phyloP scores from a whole-genome alignment of 2,113 vertebrate species.

The Carlito syrichta region DNA sequence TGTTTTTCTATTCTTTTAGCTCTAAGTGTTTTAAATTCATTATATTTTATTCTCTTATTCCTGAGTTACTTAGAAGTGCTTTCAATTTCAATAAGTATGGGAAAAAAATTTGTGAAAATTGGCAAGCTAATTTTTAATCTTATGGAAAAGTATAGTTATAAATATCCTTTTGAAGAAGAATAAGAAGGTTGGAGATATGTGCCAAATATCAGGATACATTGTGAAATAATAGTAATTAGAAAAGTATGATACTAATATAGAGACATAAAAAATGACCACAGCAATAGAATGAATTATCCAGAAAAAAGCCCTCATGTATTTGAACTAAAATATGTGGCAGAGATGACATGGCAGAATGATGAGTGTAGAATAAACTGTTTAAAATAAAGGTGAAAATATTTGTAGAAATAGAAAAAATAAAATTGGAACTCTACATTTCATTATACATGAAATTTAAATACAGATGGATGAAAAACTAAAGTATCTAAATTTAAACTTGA shows the following conservation, averaged over 20 bases:
- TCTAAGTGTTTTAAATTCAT: not conserved
- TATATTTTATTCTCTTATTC: not conserved
- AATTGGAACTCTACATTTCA: not conserved
- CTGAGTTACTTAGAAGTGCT: not conserved
- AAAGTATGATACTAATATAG: not conserved
- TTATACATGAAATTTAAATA: not conserved
- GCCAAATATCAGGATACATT: not conserved
- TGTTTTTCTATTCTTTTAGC: not conserved
- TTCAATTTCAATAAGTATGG: not conserved
- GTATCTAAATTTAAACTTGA: not conserved
- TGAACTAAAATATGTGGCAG: not conserved
- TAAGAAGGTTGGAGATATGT: not conserved
- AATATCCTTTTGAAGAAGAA: not conserved
- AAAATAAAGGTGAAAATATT: not conserved
- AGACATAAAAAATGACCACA: not conserved
- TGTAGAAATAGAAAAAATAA: not conserved
- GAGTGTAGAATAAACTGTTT: not conserved
- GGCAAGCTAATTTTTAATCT: not conserved
- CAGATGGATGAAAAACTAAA: not conserved
- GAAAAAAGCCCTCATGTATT: not conserved
- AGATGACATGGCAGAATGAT: not conserved
- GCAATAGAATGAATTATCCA: not conserved
- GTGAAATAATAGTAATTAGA: not conserved
- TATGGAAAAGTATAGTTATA: not conserved
- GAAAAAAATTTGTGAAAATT: not conserved